A percentile compares a stretch with the other conserved stretches of the same genome.
These are phyloP conservation scores for Rhinopomastus cyanomelas DNA, from an alignment of 2,113 vertebrate genomes.

Conservation along the genomic window DNA sequence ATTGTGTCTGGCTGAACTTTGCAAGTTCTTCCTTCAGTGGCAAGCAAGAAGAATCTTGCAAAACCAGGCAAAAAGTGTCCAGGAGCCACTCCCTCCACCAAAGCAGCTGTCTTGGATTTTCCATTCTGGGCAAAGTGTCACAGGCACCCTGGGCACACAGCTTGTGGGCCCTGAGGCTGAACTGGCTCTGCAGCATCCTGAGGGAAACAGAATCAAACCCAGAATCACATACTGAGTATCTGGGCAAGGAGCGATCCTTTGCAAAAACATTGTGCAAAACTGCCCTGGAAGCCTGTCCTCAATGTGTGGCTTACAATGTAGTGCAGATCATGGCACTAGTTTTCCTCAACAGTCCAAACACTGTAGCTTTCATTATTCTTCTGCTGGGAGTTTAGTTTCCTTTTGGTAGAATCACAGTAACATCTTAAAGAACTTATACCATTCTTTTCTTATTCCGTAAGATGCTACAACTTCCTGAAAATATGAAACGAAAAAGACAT, in stretches of 20 bases:
- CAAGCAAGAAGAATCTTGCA: background rate
- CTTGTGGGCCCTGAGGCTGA: rapidly evolving
- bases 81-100: background rate
- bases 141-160: background rate
- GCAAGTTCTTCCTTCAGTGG: background rate
- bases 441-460: background rate
- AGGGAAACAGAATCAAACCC: background rate
- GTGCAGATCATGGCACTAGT: background rate
- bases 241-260: background rate
- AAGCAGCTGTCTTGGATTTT: background rate
- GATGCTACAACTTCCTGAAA: background rate
- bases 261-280: background rate
- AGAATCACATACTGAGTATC: background rate
- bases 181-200: background rate
- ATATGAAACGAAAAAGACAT: background rate
- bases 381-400: background rate
- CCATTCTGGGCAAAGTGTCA: background rate
- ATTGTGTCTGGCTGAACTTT: background rate
- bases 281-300: background rate
- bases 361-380: background rate
- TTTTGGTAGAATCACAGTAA: background rate
- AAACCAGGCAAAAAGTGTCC: background rate
- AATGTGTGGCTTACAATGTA: background rate
- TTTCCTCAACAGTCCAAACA: background rate
- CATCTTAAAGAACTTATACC: background rate